Conservation (phyloP, 2,888 invertebrate genomes). For the Crioceris asparagi region DNA sequence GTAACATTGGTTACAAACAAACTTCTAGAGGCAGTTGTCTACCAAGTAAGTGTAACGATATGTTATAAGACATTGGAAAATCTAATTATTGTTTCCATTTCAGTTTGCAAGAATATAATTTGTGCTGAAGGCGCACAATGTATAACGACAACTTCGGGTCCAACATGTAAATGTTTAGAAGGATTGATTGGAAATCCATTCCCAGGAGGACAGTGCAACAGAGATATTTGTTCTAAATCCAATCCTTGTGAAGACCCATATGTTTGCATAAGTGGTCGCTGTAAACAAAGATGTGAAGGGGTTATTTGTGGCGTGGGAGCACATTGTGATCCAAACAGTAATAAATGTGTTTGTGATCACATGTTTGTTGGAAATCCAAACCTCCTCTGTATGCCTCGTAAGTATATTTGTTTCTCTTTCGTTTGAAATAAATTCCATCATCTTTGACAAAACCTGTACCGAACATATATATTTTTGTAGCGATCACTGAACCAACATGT, state of each 20-base stretch:
- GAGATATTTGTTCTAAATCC: conserved; percentile 69
- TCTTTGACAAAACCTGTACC: too few species aligned
- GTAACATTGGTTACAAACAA: conserved; percentile 71
- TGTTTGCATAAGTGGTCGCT: conserved; percentile 77
- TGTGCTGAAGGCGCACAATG: conserved; percentile 79
- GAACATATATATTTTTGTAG: too few species aligned
- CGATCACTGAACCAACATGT: conserved; percentile 67
- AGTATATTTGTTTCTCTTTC: conserved; percentile 40
- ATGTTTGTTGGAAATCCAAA: conserved; percentile 85
- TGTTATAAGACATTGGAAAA: not conserved
- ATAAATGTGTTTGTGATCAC: conserved; percentile 77
- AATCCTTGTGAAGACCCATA: conserved; percentile 68
- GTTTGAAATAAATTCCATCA: too few species aligned
- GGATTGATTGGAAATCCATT: conserved; percentile 85
- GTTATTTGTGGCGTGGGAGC: conserved; percentile 83
- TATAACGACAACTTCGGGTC: conserved; percentile 72
- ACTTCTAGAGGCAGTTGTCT: conserved; percentile 72
- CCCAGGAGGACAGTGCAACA: conserved; percentile 75
- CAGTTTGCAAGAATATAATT: conserved; percentile 63
- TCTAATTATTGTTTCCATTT: conserved; percentile 31
- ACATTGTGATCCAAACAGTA: conserved; percentile 66
- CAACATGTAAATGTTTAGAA: conserved; percentile 80
- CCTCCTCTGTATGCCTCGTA: conserved; percentile 83
- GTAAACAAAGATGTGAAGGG: conserved; percentile 79
- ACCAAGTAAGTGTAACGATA: conserved; percentile 49